A percentile compares a stretch with the other conserved stretches of the same genome.
Evolutionary conservation across 2,113 vertebrate species (phyloP).

Genomic region (Pelecanoides urinatrix): DNA sequence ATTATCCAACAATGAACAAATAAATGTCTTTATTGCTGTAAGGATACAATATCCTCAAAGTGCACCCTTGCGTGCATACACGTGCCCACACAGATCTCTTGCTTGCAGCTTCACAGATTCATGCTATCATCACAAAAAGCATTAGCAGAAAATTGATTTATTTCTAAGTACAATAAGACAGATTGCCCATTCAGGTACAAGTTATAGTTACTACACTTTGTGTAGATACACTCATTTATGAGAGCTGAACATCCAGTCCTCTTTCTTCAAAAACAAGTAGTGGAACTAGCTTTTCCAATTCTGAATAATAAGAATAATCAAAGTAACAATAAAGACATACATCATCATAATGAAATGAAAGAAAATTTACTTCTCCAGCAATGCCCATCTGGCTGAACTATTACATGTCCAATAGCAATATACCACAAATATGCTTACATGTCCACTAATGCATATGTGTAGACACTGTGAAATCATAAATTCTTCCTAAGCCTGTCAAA

Average conservation of each 20-base stretch:
- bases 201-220: background rate
- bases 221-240: background rate
- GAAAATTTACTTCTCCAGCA: background rate
- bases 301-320: background rate
- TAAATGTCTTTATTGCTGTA: background rate
- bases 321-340: background rate
- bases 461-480: background rate
- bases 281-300: background rate
- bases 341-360: background rate
- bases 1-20: background rate
- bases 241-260: background rate
- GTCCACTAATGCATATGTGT: background rate
- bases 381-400: background rate
- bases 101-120: background rate
- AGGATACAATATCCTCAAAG: background rate
- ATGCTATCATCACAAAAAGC: background rate
- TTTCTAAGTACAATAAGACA: background rate
- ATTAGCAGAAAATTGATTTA: background rate
- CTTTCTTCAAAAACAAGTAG: background rate
- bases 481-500: background rate
- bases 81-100: background rate
- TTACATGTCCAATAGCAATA: background rate
- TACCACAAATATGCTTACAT: background rate
- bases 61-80: background rate
- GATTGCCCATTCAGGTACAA: background rate